Percentiles rank a stretch among this genome's conserved stretches.
Evolutionary conservation across 2,113 vertebrate species (phyloP).

Genomic region (Saccopteryx leptura): DNA sequence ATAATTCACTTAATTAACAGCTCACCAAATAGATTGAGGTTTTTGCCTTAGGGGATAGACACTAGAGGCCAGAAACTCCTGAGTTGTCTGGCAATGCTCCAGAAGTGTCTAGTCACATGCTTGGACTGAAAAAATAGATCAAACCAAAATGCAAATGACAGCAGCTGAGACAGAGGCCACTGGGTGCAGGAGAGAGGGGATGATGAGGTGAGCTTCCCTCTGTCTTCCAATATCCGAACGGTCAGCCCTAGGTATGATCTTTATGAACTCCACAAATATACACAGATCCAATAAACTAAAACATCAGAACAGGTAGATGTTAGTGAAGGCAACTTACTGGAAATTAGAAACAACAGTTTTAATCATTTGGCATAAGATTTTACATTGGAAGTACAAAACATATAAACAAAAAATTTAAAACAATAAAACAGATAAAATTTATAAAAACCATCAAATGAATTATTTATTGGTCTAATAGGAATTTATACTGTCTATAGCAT

Average conservation of each 20-base stretch:
- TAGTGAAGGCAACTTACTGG: background rate
- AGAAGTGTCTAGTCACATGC: background rate
- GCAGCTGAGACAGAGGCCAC: background rate
- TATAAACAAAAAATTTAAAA: background rate
- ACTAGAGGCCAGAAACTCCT: background rate
- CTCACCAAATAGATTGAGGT: slow-evolving; percentile 70
- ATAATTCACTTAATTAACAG: slow-evolving; percentile 76
- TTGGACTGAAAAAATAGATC: background rate
- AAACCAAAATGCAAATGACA: background rate
- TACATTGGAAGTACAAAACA: background rate
- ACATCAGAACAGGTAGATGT: background rate
- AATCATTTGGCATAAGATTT: background rate
- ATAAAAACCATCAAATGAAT: background rate
- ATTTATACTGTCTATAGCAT: background rate
- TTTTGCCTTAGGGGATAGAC: slow-evolving; percentile 10
- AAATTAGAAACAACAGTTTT: slow-evolving; percentile 21
- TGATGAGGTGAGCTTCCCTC: background rate
- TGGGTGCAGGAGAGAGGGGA: no score
- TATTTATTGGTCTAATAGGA: background rate
- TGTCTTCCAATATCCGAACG: background rate
- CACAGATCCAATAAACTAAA: background rate
- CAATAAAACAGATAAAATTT: slow-evolving; percentile 4
- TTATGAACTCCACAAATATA: background rate
- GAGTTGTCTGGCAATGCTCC: slow-evolving; percentile 38
- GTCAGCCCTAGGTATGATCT: background rate